These are phyloP conservation scores for Lanius collurio DNA, from an alignment of 2,113 vertebrate species.

Conservation along the genomic window DNA sequence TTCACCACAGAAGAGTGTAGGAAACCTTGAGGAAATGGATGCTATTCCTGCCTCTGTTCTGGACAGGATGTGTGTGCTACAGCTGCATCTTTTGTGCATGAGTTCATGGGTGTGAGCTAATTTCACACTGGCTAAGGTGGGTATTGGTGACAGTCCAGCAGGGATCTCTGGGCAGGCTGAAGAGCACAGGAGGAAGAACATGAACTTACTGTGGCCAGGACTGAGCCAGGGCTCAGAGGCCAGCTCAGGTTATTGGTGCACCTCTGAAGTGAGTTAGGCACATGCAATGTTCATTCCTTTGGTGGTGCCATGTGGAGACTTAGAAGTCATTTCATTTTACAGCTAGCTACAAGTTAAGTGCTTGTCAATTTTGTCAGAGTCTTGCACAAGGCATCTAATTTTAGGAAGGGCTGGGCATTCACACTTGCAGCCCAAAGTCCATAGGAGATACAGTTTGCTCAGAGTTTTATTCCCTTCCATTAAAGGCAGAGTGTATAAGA, in stretches of 20 bases:
- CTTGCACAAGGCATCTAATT: not conserved
- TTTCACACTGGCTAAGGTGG: not conserved
- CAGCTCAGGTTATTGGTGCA: not conserved
- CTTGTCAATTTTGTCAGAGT: not conserved
- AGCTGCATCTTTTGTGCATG: not conserved
- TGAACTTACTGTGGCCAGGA: rapidly evolving
- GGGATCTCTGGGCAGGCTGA: not conserved
- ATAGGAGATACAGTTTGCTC: not conserved
- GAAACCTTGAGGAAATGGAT: constrained; percentile 29
- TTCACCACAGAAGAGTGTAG: not conserved
- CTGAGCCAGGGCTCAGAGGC: not conserved
- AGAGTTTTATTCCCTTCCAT: not conserved
- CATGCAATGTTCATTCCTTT: not conserved
- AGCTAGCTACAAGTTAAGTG: not conserved
- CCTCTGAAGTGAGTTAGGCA: not conserved
- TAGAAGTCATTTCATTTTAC: not conserved
- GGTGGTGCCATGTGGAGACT: not conserved
- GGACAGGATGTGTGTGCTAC: not conserved
- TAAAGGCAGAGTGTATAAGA: not conserved
- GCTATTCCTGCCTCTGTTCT: constrained; percentile 46
- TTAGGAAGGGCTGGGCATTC: not conserved
- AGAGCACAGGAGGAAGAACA: not conserved
- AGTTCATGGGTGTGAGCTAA: not conserved
- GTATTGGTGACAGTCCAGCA: not conserved
- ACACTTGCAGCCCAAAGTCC: not conserved